A percentile compares a stretch with the other conserved stretches of the same genome.
These are phyloP conservation scores for Mimas tiliae DNA, from an alignment of 2,888 invertebrate genomes.

Conservation along the genomic window DNA sequence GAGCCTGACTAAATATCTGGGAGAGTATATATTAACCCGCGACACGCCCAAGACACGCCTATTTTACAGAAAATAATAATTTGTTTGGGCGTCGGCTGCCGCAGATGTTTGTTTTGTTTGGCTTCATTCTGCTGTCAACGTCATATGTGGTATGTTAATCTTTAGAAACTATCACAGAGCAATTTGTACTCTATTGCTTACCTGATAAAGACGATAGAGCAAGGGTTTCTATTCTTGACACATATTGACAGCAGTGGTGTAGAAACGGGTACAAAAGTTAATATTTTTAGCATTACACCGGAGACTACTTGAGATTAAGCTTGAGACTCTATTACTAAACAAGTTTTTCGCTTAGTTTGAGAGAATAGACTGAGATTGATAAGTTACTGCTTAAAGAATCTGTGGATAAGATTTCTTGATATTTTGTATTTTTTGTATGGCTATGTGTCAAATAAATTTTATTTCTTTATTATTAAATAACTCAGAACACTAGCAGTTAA, in stretches of 20 bases:
- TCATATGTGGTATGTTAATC: slow-evolving; percentile 11
- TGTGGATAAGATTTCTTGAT: too few relatives aligned
- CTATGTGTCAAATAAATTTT: too few relatives aligned
- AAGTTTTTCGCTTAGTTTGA: too few relatives aligned
- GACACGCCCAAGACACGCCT: slow-evolving; percentile 44
- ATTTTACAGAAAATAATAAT: slow-evolving; percentile 52
- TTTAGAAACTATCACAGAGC: too few relatives aligned
- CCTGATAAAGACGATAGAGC: not conserved
- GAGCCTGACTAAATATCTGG: slow-evolving; percentile 6
- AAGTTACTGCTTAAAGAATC: too few relatives aligned
- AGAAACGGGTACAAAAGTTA: not conserved
- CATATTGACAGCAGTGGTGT: not conserved
- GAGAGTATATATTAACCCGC: slow-evolving; percentile 2
- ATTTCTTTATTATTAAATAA: too few relatives aligned
- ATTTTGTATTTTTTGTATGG: too few relatives aligned
- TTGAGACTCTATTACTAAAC: too few relatives aligned
- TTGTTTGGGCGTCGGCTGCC: slow-evolving; percentile 61
- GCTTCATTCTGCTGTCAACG: slow-evolving; percentile 43
- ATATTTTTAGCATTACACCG: not conserved
- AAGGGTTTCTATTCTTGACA: not conserved
- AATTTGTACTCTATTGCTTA: not conserved
- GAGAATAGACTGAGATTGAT: too few relatives aligned
- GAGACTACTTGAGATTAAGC: too few relatives aligned
- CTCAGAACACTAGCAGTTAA: too few relatives aligned
- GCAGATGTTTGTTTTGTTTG: slow-evolving; percentile 54